Percentiles rank a stretch among this genome's conserved stretches.
phyloP scores from a whole-genome alignment of 2,113 vertebrate species.

The Catharus bicknelli region DNA sequence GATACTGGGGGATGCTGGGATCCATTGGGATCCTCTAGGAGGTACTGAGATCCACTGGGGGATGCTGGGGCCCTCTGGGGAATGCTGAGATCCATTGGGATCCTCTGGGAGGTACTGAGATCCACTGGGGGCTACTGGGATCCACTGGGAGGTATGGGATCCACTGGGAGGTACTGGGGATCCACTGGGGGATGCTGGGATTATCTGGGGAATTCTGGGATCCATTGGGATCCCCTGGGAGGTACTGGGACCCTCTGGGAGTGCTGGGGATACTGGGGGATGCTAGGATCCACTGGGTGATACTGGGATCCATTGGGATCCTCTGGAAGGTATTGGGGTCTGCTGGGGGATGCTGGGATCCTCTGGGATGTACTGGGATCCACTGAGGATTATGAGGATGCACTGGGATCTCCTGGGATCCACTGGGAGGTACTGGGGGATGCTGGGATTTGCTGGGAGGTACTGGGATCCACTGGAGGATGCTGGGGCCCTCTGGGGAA shows the following conservation, averaged over 20 bases:
- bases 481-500: accelerated
- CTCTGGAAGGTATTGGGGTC: background rate
- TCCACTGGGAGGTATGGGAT: no score
- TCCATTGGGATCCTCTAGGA: no score
- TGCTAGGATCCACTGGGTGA: background rate
- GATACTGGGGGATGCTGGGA: background rate
- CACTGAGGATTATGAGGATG: background rate
- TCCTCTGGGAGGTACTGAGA: background rate
- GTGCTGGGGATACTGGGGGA: no score
- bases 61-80: no score
- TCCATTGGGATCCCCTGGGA: accelerated
- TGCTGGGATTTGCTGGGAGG: no score
- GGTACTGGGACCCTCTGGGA: background rate
- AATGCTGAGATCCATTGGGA: no score
- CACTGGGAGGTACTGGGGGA: background rate
- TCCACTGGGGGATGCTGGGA: accelerated
- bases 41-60: background rate
- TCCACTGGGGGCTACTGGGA: no score
- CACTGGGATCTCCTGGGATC: background rate
- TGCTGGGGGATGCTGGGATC: background rate
- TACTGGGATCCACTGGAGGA: no score
- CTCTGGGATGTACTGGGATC: accelerated
- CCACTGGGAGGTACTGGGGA: accelerated
- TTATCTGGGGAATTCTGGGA: accelerated
- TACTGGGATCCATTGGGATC: no score